These are phyloP conservation scores for Plodia interpunctella DNA, from an alignment of 1,140 invertebrate species.

Conservation along the genomic window DNA sequence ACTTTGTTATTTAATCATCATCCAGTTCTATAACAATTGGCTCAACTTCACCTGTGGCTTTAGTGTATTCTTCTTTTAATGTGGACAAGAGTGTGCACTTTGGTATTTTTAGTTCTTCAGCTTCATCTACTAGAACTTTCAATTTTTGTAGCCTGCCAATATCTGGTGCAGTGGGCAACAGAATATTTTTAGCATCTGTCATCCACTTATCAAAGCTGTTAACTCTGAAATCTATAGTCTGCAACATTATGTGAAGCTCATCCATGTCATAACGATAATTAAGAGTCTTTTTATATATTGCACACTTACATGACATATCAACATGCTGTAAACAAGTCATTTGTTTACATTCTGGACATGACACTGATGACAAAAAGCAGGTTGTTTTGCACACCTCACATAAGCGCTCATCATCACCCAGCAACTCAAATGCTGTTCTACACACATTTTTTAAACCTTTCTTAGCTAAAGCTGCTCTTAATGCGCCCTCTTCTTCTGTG, in stretches of 20 bases:
- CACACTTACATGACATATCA: slow-evolving; percentile 89
- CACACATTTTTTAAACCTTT: slow-evolving; percentile 91
- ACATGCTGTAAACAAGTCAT: slow-evolving; percentile 94
- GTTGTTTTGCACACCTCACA: slow-evolving; percentile 98
- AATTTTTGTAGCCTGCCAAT: slow-evolving; percentile 82
- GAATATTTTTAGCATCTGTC: slow-evolving; percentile 87
- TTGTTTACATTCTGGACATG: slow-evolving; percentile 88
- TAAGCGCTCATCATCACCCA: slow-evolving; percentile 96
- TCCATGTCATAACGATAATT: slow-evolving; percentile 95
- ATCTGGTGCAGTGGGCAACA: slow-evolving; percentile 86
- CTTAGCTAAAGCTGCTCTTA: slow-evolving; percentile 85
- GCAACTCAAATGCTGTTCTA: slow-evolving; percentile 93
- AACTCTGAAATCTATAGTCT: slow-evolving; percentile 92
- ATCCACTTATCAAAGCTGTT: slow-evolving; percentile 96
- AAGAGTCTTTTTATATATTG: slow-evolving; percentile 87
- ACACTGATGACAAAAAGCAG: slow-evolving; percentile 96
- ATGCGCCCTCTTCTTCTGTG: slow-evolving; percentile 87
- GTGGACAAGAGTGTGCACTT: slow-evolving; percentile 66
- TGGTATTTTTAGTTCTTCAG: slow-evolving; percentile 73
- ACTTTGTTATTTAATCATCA: slow-evolving; percentile 49
- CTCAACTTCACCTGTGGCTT: slow-evolving; percentile 58
- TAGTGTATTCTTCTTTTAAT: slow-evolving; percentile 62
- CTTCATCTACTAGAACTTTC: slow-evolving; percentile 65
- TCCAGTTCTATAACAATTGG: slow-evolving; percentile 72
- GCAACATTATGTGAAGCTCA: slow-evolving; percentile 93